A percentile compares a stretch with the other conserved stretches of the same genome.
Evolutionary conservation across 2,888 invertebrate species (phyloP).

Genomic region (Thalpophila matura): DNA sequence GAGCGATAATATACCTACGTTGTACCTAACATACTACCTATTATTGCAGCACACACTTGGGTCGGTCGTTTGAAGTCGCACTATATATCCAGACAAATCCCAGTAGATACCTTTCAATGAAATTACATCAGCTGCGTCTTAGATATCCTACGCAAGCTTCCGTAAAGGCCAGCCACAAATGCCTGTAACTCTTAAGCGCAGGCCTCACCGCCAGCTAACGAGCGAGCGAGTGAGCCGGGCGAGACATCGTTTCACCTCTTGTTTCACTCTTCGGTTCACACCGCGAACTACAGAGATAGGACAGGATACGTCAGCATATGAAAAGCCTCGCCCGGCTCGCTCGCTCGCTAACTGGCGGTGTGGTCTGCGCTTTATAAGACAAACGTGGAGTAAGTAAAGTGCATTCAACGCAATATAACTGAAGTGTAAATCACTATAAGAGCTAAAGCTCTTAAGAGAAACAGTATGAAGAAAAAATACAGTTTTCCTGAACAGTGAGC

Average conservation of each 20-base stretch:
- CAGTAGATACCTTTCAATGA: conserved; percentile 16
- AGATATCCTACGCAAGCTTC: neutral
- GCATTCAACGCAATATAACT: conserved; percentile 39
- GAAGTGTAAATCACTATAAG: conserved; percentile 46
- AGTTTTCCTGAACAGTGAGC: neutral
- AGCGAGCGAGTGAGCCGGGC: too few relatives aligned
- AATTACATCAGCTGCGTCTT: conserved; percentile 15
- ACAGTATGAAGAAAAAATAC: conserved; percentile 7
- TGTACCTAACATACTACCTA: too few relatives aligned
- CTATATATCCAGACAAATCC: neutral
- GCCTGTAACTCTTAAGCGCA: neutral
- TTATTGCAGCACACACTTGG: neutral
- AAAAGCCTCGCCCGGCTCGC: too few relatives aligned
- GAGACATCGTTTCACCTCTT: too few relatives aligned
- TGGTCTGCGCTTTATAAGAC: too few relatives aligned
- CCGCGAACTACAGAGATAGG: too few relatives aligned
- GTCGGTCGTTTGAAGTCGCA: neutral
- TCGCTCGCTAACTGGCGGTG: too few relatives aligned
- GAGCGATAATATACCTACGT: too few relatives aligned
- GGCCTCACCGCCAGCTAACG: too few relatives aligned
- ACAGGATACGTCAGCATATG: too few relatives aligned
- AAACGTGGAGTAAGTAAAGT: conserved; percentile 23
- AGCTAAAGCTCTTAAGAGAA: conserved; percentile 10
- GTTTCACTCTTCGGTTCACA: too few relatives aligned
- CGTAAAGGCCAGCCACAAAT: neutral